Base-by-base conservation (phyloP, 2,113 vertebrate genomes). In the Anoura caudifer region DNA sequence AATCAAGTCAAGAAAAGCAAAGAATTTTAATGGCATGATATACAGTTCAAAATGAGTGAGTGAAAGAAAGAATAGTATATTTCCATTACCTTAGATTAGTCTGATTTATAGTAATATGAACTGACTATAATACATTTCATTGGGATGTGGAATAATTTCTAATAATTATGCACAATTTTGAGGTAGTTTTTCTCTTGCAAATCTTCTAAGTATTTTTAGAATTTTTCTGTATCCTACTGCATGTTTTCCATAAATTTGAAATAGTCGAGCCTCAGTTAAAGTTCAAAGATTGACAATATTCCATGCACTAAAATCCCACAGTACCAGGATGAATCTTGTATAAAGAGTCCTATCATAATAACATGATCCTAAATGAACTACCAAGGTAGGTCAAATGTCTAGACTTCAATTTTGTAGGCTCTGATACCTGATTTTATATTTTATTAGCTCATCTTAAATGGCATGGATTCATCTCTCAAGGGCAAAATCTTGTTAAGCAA, bases 91-190 rank as follows among this genome's bases (percentile, higher is more conserved):
- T 84, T 54, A 61, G 43, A 52, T 11, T 75, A n/a, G 86, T 31
- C 47, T 89, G 22, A 89, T 84, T 94, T 84, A 38, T 82, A 89
- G 33, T 43, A 56, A 85, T 47, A 47, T 47, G 7, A 47, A 47
- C 45, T 84, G 26, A 92, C 12, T 65, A 31, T 65, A 85, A 89
- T 36, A 73, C 8, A 92, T 92, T 73, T 84, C n/a, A 67, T 31
- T 87, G 61, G 26, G 72, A 38, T 72, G 8, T 92, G 63, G 54
- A 95, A 80, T 85, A 75, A 85, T 92, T 95, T 89, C 63, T 19
- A 88, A 28, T 50, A 92, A 89, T 73, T 38, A 59, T 26, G 24
- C 41, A 79, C 43, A 83, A 54, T 67, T 72, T 95, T 84, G 38
- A 95, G 22, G 56, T 38, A 50, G 16, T 22, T 80, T 84, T 90